Evolutionary conservation across 2,888 invertebrate genomes (phyloP).

Genomic region (Drosophila dives): DNA sequence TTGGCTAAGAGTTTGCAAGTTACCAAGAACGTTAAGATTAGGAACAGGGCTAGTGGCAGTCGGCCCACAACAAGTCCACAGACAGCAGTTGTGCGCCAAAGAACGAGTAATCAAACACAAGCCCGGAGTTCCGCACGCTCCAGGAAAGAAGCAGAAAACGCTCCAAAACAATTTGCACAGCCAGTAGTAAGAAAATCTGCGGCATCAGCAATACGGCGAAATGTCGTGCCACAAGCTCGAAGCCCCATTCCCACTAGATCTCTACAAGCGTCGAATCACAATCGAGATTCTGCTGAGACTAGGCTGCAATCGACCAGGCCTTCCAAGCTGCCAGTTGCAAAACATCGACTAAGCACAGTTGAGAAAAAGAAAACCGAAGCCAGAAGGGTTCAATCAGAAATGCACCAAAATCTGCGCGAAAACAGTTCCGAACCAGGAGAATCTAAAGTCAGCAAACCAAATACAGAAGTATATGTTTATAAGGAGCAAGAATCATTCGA

Average conservation of each 20-base stretch:
- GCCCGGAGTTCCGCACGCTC: background rate
- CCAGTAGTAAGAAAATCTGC: background rate
- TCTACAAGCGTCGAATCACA: background rate
- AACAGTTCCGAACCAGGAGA: background rate
- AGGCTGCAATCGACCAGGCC: background rate
- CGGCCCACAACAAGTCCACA: background rate
- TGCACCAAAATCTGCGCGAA: background rate
- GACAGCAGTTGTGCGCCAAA: background rate
- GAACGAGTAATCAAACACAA: background rate
- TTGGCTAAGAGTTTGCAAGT: background rate
- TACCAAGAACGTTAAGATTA: background rate
- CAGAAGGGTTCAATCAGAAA: background rate
- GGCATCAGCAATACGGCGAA: background rate
- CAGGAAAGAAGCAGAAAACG: background rate
- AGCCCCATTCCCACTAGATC: background rate
- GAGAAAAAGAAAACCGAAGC: background rate
- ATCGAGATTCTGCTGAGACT: background rate
- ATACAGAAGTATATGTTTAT: background rate
- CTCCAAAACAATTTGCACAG: background rate
- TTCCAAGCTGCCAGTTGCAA: background rate
- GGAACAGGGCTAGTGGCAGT: background rate
- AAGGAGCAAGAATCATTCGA: background rate
- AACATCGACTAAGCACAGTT: background rate
- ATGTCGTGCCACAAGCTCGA: background rate
- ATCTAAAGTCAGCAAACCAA: background rate